A percentile compares a stretch with the other conserved stretches of the same genome.
Evolutionary conservation across 2,888 invertebrate genomes (phyloP).

Genomic region (Sphinx pinastri): DNA sequence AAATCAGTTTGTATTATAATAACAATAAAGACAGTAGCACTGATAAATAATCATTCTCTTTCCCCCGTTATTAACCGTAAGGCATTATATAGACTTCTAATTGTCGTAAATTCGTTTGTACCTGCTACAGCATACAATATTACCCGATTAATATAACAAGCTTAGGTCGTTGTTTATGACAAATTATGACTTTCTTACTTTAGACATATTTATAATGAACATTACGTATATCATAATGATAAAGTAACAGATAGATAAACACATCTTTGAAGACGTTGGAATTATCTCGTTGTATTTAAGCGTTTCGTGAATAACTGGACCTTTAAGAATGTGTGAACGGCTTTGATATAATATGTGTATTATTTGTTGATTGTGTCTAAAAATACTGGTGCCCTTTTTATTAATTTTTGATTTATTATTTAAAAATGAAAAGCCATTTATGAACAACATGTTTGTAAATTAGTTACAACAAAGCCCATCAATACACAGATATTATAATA

Average conservation of each 20-base stretch:
- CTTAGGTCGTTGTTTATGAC: conserved; percentile 13
- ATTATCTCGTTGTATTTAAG: background rate
- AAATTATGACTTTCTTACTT: conserved; percentile 13
- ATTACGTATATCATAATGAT: conserved; percentile 17
- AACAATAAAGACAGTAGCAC: background rate
- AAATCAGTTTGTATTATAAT: background rate
- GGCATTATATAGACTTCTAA: background rate
- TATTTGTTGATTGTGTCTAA: too few species aligned
- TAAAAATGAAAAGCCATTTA: too few species aligned
- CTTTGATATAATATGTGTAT: background rate
- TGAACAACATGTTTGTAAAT: too few species aligned
- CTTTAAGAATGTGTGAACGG: background rate
- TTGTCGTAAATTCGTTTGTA: conserved; percentile 10
- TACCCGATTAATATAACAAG: background rate
- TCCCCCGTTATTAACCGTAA: background rate
- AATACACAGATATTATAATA: too few species aligned
- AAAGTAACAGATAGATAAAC: conserved; percentile 42
- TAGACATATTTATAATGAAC: conserved; percentile 22
- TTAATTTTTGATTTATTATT: too few species aligned
- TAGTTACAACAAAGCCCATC: too few species aligned
- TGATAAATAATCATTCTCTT: background rate
- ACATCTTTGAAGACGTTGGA: background rate
- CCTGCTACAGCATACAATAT: conserved; percentile 27
- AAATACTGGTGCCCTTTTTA: too few species aligned
- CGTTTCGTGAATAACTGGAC: background rate